phyloP scores from a whole-genome alignment of 2,888 invertebrate species.

The Lepas anatifera region DNA sequence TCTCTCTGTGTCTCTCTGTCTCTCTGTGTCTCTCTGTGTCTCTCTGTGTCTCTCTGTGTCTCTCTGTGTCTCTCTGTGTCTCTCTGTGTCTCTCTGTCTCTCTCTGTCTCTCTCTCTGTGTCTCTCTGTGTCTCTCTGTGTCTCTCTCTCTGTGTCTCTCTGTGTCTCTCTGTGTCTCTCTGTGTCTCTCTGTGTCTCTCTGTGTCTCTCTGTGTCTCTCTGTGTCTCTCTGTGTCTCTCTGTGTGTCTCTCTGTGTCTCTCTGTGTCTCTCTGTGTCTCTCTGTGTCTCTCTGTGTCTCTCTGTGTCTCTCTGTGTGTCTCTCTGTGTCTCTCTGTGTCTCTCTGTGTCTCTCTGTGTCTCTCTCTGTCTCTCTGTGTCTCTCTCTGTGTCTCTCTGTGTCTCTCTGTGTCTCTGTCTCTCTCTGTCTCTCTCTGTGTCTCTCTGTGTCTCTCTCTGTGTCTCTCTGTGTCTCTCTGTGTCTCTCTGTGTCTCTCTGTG shows the following conservation, averaged over 20 bases:
- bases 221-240: neutral
- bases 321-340: conserved; percentile 1
- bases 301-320: conserved; percentile 1
- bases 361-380: neutral
- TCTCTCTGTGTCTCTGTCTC: neutral
- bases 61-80: too few relatives aligned
- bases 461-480: neutral
- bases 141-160: too few relatives aligned
- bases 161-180: neutral
- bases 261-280: conserved; percentile 11
- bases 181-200: neutral
- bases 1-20: too few relatives aligned
- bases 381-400: conserved; percentile 2
- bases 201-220: neutral
- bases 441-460: neutral
- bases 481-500: conserved; percentile 9
- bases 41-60: too few relatives aligned
- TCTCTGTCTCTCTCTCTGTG: too few relatives aligned
- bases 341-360: conserved; percentile 9
- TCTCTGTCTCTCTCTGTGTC: neutral
- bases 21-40: too few relatives aligned
- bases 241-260: neutral
- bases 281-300: neutral
- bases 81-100: too few relatives aligned
- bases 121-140: too few relatives aligned